Evolutionary conservation across 2,113 vertebrate species (phyloP).

Genomic region (Vulpes vulpes): DNA sequence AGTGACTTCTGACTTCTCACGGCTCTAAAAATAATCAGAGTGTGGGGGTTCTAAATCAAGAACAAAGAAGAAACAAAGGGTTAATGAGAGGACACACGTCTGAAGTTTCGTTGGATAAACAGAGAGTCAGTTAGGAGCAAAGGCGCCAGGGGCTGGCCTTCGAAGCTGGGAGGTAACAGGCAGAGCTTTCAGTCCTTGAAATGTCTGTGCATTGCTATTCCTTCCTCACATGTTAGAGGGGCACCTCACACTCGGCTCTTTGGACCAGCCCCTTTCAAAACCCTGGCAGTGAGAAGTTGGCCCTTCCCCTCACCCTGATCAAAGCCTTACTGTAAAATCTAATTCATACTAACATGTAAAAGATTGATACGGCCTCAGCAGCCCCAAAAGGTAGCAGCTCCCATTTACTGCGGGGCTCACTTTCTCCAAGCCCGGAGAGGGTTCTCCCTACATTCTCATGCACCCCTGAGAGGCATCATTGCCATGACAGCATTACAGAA

Average conservation of each 20-base stretch:
- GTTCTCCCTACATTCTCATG: neutral
- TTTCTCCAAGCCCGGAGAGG: neutral
- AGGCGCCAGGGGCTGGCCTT: constrained; percentile 28
- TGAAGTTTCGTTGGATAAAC: constrained; percentile 68
- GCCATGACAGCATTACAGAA: neutral
- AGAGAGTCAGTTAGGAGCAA: constrained; percentile 46
- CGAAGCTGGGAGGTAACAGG: neutral
- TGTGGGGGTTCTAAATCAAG: constrained; percentile 65
- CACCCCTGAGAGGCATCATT: neutral
- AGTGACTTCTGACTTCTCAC: constrained; percentile 75
- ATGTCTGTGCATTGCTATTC: neutral
- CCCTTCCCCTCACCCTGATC: neutral
- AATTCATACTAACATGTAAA: constrained; percentile 65
- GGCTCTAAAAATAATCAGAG: constrained; percentile 80
- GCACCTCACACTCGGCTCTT: neutral
- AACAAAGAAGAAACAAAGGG: constrained; percentile 79
- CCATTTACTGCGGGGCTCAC: neutral
- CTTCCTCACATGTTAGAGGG: neutral
- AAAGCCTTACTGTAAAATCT: neutral
- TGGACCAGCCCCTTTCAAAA: neutral
- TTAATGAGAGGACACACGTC: constrained; percentile 80
- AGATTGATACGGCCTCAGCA: neutral
- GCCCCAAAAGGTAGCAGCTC: neutral
- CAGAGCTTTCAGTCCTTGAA: neutral
- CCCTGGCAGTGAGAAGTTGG: neutral